Conservation (phyloP, 53 echinoderm and acorn worm genomes). For the Holothuria leucospilota region DNA sequence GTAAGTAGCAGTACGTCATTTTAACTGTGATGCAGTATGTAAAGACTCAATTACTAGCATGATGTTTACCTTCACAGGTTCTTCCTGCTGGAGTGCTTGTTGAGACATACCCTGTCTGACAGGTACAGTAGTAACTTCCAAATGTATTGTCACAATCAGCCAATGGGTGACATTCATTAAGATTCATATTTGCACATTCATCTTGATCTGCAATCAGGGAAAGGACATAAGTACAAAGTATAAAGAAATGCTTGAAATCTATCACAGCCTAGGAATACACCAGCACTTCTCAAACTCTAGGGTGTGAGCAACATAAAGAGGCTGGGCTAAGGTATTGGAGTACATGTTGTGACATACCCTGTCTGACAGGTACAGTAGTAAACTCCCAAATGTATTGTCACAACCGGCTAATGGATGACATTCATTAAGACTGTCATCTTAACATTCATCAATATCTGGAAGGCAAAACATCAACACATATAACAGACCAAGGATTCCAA, state of each 20-base stretch:
- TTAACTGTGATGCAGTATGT: no score
- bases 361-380: conserved; percentile 69
- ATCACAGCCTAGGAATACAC: no score
- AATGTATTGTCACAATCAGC: conserved; percentile 71
- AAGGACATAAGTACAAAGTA: not conserved
- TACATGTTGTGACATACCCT: conserved; percentile 64
- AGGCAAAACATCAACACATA: not conserved
- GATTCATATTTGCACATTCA: not conserved
- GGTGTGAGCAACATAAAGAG: no score
- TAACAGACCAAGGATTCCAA: no score
- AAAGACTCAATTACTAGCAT: no score
- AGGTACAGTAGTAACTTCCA: conserved; percentile 75
- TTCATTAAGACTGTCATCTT: conserved; percentile 53
- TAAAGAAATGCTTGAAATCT: not conserved
- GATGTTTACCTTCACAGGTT: conserved; percentile 68
- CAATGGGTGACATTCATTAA: conserved; percentile 73
- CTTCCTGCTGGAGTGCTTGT: conserved; percentile 59
- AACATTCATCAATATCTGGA: conserved; percentile 74
- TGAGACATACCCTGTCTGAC: conserved; percentile 67
- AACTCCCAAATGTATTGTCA: conserved; percentile 71
- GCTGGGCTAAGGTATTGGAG: not conserved
- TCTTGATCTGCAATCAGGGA: not conserved
- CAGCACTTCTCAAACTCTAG: no score
- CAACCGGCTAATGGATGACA: conserved; percentile 75
- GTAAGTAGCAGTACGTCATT: no score